Percentiles rank a stretch among this genome's conserved stretches.
These are phyloP conservation scores for Syritta pipiens DNA, from an alignment of 2,888 invertebrate species.

Conservation along the genomic window DNA sequence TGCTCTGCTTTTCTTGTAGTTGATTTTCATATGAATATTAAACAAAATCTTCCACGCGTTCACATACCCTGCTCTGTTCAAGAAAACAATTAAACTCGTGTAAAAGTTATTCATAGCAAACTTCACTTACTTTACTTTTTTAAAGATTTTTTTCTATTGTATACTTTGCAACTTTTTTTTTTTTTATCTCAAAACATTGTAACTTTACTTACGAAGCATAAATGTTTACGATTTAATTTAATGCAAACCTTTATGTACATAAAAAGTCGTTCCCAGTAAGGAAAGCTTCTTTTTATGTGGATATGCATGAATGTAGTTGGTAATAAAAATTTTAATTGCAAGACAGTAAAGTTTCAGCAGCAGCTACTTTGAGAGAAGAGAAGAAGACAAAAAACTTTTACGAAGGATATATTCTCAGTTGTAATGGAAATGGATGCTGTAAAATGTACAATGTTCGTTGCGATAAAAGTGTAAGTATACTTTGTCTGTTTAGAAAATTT, in stretches of 20 bases:
- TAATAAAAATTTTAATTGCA: slow-evolving; percentile 24
- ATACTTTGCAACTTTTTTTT: background rate
- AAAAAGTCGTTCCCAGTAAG: background rate
- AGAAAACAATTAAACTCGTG: no score
- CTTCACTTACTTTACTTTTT: background rate
- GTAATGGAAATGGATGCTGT: background rate
- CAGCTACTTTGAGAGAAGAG: background rate
- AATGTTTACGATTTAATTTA: slow-evolving; percentile 33
- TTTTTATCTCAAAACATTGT: slow-evolving; percentile 28
- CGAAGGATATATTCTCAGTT: background rate
- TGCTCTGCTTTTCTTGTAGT: no score
- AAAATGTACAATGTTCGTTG: background rate
- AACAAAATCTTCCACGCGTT: no score
- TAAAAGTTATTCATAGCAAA: no score
- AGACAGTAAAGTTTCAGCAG: slow-evolving; percentile 6
- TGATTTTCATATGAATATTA: no score
- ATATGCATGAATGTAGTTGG: background rate
- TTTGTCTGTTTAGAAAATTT: background rate
- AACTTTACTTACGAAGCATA: slow-evolving; percentile 31
- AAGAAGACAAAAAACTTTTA: background rate
- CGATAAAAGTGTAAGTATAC: no score
- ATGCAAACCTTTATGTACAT: slow-evolving; percentile 24
- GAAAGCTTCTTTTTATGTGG: background rate
- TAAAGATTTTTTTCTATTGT: background rate
- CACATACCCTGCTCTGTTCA: no score